Percentiles rank a stretch among this genome's conserved stretches.
Conservation (phyloP, 2,888 invertebrate species). For the Blera fallax region DNA sequence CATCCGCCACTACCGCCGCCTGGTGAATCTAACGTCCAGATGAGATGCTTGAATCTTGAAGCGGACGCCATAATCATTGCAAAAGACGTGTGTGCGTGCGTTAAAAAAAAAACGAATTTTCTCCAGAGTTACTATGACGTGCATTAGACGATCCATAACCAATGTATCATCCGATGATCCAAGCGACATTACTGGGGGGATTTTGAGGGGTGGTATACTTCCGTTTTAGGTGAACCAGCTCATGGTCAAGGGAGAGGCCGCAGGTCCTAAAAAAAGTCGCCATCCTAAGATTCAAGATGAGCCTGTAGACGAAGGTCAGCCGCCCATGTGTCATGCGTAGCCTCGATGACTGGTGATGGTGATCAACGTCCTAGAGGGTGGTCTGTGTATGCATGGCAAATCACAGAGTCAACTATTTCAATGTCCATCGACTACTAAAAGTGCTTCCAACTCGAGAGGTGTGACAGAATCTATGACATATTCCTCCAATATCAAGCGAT, state of each 20-base stretch:
- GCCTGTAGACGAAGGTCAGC: constrained; percentile 21
- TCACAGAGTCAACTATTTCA: constrained; percentile 11
- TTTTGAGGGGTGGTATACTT: constrained; percentile 28
- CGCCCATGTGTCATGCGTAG: constrained; percentile 5
- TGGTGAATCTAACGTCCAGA: constrained; percentile 43
- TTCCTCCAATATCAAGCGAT: constrained; percentile 17
- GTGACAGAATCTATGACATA: background rate
- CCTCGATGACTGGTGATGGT: constrained; percentile 16
- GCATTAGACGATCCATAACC: constrained; percentile 30
- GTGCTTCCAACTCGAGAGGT: constrained; percentile 1
- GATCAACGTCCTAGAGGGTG: constrained; percentile 32
- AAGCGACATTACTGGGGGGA: constrained; percentile 18
- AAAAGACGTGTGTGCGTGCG: constrained; percentile 6
- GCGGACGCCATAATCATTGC: background rate
- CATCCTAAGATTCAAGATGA: constrained; percentile 25
- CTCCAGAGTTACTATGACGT: constrained; percentile 28
- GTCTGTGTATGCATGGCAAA: background rate
- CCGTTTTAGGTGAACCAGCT: constrained; percentile 56
- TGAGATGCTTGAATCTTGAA: constrained; percentile 35
- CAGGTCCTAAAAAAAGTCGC: background rate
- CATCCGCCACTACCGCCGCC: constrained; percentile 34
- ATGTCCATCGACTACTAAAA: constrained; percentile 22
- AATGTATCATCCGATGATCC: constrained; percentile 22
- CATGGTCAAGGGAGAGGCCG: constrained; percentile 7
- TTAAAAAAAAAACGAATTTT: background rate